A percentile compares a stretch with the other conserved stretches of the same genome.
Conservation (phyloP, 35 echinoderm and acorn worm species). For the Strongylocentrotus purpuratus region DNA sequence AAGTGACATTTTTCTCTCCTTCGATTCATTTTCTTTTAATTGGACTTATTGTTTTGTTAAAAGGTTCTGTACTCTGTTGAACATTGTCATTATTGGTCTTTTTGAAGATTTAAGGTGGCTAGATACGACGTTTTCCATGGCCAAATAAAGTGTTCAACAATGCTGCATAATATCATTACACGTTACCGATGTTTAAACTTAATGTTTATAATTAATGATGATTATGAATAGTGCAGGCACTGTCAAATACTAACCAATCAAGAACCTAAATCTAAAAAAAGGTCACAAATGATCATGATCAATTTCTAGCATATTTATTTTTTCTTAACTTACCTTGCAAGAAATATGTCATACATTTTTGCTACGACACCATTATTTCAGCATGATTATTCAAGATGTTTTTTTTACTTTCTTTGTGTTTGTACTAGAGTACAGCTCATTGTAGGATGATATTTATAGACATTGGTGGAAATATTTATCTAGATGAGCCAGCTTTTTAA, state of each 20-base stretch:
- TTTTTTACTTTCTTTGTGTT: not conserved
- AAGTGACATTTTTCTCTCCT: not conserved
- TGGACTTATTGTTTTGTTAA: not conserved
- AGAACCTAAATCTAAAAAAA: no score
- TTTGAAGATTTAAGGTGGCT: no score
- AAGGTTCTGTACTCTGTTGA: no score
- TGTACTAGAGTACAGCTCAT: not conserved
- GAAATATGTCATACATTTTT: no score
- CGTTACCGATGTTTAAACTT: not conserved
- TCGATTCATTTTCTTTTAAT: not conserved
- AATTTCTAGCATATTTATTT: no score
- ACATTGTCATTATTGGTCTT: no score
- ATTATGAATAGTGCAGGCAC: not conserved
- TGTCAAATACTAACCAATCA: not conserved
- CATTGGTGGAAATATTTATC: not conserved
- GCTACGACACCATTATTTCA: not conserved
- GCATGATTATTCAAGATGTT: not conserved
- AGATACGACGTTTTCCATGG: no score
- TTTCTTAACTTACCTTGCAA: no score
- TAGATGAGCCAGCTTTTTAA: not conserved
- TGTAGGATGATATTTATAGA: not conserved
- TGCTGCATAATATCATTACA: not conserved
- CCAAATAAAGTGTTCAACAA: no score
- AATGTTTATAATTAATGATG: not conserved
- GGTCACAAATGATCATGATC: no score